These are phyloP conservation scores for Corythoichthys haematopterus DNA, from an alignment of 2,113 vertebrate genomes.

Conservation along the genomic window DNA sequence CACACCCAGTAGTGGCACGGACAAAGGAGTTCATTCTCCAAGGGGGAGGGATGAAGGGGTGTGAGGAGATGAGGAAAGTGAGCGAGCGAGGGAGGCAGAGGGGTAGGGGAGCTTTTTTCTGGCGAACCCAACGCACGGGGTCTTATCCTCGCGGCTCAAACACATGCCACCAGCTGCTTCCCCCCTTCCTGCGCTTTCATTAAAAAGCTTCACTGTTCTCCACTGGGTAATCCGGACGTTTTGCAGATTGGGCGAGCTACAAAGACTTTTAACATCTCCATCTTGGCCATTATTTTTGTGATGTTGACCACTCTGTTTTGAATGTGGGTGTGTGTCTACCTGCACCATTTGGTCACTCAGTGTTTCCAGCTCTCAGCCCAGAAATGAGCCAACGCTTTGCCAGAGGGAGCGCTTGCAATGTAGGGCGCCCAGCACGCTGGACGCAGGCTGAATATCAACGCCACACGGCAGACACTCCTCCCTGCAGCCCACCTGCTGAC, in stretches of 20 bases:
- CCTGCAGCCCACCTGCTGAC: slow-evolving; percentile 75
- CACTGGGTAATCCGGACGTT: slow-evolving; percentile 68
- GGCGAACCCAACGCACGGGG: slow-evolving; percentile 70
- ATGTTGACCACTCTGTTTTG: slow-evolving; percentile 41
- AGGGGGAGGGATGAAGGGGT: slow-evolving; percentile 46
- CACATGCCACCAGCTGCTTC: slow-evolving; percentile 81
- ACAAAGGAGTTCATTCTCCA: slow-evolving; percentile 76
- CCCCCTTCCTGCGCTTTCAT: slow-evolving; percentile 76
- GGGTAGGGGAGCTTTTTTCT: slow-evolving; percentile 25
- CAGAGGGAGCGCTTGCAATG: slow-evolving; percentile 77
- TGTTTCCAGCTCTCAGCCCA: slow-evolving; percentile 64
- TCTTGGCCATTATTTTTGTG: slow-evolving; percentile 32
- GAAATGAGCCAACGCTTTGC: slow-evolving; percentile 71
- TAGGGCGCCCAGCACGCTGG: slow-evolving; percentile 75
- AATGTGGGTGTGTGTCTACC: slow-evolving; percentile 51
- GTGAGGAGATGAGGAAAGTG: slow-evolving; percentile 50
- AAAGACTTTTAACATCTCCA: slow-evolving; percentile 46
- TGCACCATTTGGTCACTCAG: slow-evolving; percentile 65
- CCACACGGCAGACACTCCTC: slow-evolving; percentile 67
- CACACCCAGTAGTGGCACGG: slow-evolving; percentile 65
- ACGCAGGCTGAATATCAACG: slow-evolving; percentile 78
- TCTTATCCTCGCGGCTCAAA: slow-evolving; percentile 79
- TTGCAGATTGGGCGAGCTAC: slow-evolving; percentile 58
- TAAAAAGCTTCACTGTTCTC: slow-evolving; percentile 70
- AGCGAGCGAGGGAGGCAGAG: slow-evolving; percentile 41